Conservation (phyloP, 2,888 invertebrate species). For the Eulithis testata region DNA sequence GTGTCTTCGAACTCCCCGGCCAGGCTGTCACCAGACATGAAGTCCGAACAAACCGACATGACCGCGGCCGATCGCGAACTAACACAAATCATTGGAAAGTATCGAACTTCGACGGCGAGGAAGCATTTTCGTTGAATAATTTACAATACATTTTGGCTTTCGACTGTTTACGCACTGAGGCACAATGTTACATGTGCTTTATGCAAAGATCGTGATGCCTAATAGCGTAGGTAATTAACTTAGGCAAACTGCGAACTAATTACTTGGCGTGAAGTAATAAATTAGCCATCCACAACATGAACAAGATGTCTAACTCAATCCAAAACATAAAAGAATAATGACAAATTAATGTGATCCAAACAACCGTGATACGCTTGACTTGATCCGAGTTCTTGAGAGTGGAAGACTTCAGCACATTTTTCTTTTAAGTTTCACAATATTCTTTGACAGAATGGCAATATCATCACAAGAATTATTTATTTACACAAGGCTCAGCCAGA, state of each 20-base stretch:
- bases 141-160: constrained; percentile 54
- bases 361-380: neutral
- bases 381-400: neutral
- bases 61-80: constrained; percentile 57
- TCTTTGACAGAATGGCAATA: too few species aligned
- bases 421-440: too few species aligned
- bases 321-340: neutral
- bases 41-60: constrained; percentile 55
- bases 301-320: too few species aligned
- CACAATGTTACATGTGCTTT: constrained; percentile 29
- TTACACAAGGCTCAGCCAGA: too few species aligned
- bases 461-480: too few species aligned
- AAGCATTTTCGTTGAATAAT: constrained; percentile 54
- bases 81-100: constrained; percentile 54
- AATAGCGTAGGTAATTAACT: constrained; percentile 15
- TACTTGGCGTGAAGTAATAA: too few species aligned
- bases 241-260: neutral
- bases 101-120: constrained; percentile 44
- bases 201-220: constrained; percentile 31
- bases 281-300: too few species aligned
- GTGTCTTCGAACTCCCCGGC: constrained; percentile 52
- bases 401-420: too few species aligned
- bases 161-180: constrained; percentile 46
- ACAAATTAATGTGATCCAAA: constrained; percentile 10
- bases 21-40: constrained; percentile 73